phyloP scores from a whole-genome alignment of 2,888 invertebrate species.

The Noctua pronuba region DNA sequence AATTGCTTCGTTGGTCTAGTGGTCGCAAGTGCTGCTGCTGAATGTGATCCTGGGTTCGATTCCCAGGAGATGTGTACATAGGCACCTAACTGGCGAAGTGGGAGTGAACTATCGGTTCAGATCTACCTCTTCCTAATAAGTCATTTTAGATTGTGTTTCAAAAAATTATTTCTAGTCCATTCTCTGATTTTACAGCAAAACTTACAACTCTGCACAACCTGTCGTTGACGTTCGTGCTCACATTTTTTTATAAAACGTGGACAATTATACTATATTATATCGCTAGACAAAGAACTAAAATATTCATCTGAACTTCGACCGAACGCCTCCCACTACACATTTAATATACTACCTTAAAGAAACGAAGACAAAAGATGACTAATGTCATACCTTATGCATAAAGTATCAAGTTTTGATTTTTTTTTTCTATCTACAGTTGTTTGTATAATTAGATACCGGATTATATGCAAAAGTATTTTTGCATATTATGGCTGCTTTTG shows the following conservation, averaged over 20 bases:
- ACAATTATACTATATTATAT: conserved; percentile 12
- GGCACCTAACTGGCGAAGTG: not conserved
- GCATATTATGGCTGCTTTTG: no score
- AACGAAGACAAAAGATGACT: conserved; percentile 38
- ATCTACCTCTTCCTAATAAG: not conserved
- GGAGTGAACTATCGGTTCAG: not conserved
- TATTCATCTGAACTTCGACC: conserved; percentile 43
- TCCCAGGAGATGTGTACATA: not conserved
- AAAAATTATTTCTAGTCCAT: not conserved
- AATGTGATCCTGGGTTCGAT: not conserved
- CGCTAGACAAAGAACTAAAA: conserved; percentile 29
- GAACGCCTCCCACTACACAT: not conserved
- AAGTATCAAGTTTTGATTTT: not conserved
- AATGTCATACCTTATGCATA: conserved; percentile 5
- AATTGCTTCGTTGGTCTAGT: not conserved
- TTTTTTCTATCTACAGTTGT: not conserved
- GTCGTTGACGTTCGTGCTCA: not conserved
- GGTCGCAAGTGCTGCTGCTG: not conserved
- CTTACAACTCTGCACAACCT: not conserved
- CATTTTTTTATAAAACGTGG: not conserved
- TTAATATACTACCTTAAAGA: conserved; percentile 2
- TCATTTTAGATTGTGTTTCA: not conserved
- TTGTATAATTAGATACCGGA: not conserved
- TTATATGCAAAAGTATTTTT: not conserved
- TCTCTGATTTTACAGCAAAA: not conserved